phyloP scores from a whole-genome alignment of 2,113 vertebrate species.

The Clupea harengus region DNA sequence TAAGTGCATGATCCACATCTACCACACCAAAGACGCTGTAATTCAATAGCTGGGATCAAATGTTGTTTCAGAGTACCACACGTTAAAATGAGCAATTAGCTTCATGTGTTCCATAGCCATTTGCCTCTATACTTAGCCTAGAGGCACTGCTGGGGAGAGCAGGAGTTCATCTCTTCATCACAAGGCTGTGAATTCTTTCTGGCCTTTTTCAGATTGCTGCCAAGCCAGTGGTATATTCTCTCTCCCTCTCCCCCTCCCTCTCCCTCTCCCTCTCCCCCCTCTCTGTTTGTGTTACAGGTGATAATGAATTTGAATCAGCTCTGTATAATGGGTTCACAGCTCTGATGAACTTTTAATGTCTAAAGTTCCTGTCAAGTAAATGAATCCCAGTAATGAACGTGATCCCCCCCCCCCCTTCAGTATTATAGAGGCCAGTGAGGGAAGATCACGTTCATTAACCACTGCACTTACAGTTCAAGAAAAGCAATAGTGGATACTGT shows the following conservation, averaged over 20 bases:
- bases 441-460: not conserved
- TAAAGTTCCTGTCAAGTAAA: not conserved
- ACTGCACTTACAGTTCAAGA: not conserved
- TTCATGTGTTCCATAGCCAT: not conserved
- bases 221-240: not conserved
- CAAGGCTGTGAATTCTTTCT: not conserved
- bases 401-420: not conserved
- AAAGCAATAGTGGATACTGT: not conserved
- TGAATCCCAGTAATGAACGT: not conserved
- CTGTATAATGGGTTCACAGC: not conserved
- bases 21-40: too few species aligned
- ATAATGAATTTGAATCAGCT: slow-evolving; percentile 9
- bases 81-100: not conserved
- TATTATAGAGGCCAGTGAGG: not conserved
- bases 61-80: not conserved
- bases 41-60: not conserved
- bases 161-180: not conserved
- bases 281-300: slow-evolving; percentile 1
- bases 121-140: not conserved
- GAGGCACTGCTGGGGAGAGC: not conserved
- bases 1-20: too few species aligned
- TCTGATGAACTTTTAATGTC: slow-evolving; percentile 14
- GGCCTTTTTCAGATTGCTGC: not conserved
- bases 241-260: not conserved
- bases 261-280: not conserved